Percentiles rank a stretch among this genome's conserved stretches.
These are phyloP conservation scores for Sinentomon sp. DNA, from an alignment of 2,888 invertebrate species.

Conservation along the genomic window DNA sequence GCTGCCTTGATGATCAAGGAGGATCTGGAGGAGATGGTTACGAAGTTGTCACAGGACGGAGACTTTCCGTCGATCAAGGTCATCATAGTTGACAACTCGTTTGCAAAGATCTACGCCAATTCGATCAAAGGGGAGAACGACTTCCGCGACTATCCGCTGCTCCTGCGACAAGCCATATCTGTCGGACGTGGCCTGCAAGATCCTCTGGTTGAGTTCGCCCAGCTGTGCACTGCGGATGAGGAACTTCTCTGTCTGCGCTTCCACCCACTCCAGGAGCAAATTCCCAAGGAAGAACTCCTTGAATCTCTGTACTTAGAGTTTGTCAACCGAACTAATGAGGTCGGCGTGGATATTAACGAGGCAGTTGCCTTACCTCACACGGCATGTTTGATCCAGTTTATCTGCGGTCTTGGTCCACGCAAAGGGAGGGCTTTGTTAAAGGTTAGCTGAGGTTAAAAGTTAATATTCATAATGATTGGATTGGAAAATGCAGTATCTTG, in stretches of 20 bases:
- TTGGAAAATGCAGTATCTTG: no score
- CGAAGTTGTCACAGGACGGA: slow-evolving; percentile 47
- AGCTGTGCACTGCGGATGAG: slow-evolving; percentile 81
- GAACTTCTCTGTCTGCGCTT: slow-evolving; percentile 83
- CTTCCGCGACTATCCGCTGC: slow-evolving; percentile 72
- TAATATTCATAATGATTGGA: no score
- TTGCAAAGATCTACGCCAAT: slow-evolving; percentile 73
- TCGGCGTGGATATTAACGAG: slow-evolving; percentile 86
- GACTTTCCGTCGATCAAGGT: slow-evolving; percentile 64
- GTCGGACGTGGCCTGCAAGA: slow-evolving; percentile 77
- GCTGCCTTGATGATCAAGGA: slow-evolving; percentile 54
- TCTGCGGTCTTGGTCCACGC: slow-evolving; percentile 84
- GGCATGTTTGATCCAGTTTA: slow-evolving; percentile 71
- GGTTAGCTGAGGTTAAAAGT: slow-evolving; percentile 14
- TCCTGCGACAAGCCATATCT: slow-evolving; percentile 75
- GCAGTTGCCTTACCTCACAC: slow-evolving; percentile 70
- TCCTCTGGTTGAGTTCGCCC: slow-evolving; percentile 82
- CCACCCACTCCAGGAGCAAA: slow-evolving; percentile 36
- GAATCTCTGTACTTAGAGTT: slow-evolving; percentile 60
- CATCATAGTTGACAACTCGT: slow-evolving; percentile 76
- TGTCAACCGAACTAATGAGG: slow-evolving; percentile 87
- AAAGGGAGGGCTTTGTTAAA: slow-evolving; percentile 69
- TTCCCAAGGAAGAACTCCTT: slow-evolving; percentile 52
- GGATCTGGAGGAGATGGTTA: slow-evolving; percentile 43
- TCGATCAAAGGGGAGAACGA: slow-evolving; percentile 62